Conservation (phyloP, 2,888 invertebrate genomes). For the Aleiodes leptofemur region DNA sequence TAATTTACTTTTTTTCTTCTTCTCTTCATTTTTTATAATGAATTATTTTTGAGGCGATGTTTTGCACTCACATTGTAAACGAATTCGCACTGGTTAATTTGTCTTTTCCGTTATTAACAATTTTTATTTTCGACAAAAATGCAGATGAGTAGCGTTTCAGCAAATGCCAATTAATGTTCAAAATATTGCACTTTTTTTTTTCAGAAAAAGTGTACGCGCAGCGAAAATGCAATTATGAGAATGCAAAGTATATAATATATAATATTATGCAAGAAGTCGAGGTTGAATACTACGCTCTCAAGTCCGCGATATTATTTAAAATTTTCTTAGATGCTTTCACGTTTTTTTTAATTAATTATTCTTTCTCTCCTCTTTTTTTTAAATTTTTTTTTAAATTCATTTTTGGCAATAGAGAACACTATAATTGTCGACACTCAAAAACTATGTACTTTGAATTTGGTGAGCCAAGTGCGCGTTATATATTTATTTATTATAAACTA, state of each 20-base stretch:
- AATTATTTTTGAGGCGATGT: slow-evolving; percentile 51
- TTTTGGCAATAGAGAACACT: slow-evolving; percentile 43
- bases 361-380: slow-evolving; percentile 19
- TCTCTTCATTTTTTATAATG: slow-evolving; percentile 30
- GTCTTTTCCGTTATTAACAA: neutral
- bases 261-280: slow-evolving; percentile 42
- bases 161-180: slow-evolving; percentile 57
- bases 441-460: slow-evolving; percentile 32
- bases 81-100: slow-evolving; percentile 27
- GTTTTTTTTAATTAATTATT: slow-evolving; percentile 25
- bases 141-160: slow-evolving; percentile 62
- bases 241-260: slow-evolving; percentile 37
- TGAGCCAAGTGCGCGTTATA: slow-evolving; percentile 37
- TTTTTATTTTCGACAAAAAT: slow-evolving; percentile 58
- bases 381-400: slow-evolving; percentile 35
- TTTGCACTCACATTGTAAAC: slow-evolving; percentile 44
- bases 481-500: slow-evolving; percentile 24
- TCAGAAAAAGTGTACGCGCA: slow-evolving; percentile 37
- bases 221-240: slow-evolving; percentile 47
- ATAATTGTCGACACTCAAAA: slow-evolving; percentile 41
- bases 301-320: slow-evolving; percentile 11
- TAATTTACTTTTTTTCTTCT: slow-evolving; percentile 26
- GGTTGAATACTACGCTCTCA: slow-evolving; percentile 45
- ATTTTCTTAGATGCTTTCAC: neutral
- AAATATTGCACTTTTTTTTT: slow-evolving; percentile 40